Base-by-base conservation (phyloP, 2,113 vertebrate genomes). In the Manacus vitellinus region DNA sequence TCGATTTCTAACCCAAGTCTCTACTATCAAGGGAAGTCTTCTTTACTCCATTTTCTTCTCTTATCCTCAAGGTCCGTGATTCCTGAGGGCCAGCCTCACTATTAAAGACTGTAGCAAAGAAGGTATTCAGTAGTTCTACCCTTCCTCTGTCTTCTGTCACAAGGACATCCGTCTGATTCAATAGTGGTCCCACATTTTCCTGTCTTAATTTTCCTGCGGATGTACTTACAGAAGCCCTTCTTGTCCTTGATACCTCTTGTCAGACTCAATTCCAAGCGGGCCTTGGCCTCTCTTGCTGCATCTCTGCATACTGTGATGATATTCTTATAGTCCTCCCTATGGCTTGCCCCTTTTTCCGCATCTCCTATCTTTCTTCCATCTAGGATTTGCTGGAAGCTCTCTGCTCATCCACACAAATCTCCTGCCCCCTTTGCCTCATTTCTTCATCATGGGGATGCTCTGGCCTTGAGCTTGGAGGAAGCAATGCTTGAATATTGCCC, bases 361-460 rank as follows among this genome's bases (percentile, higher is more conserved):
- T 28, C 17, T 41, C 39, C 39, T 37, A 19, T 12, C 15, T 56
- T 43, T 14, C 16, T 23, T 51, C 10, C 8, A 66, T 17, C 7
- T 59, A 18, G 14, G 27, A 67, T 66, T 58, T 28, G 8, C 61
- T 67, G 30, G 27, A 44, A 67, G 8, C 2, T 66, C 4, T 8
- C 14, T 65, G 16, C 6, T 51, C 19, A 15, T 24, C 12, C 23
- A 24, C 39, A 10, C 7, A 52, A 33, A 49, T 59, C 80, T 73
- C 31, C 18, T 37, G 3, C 5, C 23, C 2, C 0, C 11, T 73
- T 66, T 58, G 22, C 5, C 8, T 0, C 0, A 9, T 44, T 66
- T 61, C 41, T 39, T 44, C 9, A 14, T 18, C 12, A 23, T 37
- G 12, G 4, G 6, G 4, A 12, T 37, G 19, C 9, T 24, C 22